Evolutionary conservation across 2,113 vertebrate genomes (phyloP).

Genomic region (Phycodurus eques): DNA sequence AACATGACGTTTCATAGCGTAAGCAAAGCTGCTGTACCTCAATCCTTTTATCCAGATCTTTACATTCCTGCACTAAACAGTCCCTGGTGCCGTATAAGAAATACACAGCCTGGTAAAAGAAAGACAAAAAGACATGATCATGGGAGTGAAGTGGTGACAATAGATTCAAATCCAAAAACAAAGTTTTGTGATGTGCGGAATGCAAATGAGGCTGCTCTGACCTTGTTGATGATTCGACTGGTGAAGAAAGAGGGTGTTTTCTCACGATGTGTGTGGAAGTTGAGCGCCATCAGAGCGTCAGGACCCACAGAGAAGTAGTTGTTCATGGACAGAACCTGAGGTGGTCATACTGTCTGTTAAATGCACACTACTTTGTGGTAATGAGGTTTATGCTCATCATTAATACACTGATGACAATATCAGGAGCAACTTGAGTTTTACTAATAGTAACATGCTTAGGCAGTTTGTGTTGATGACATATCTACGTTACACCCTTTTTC

Average conservation of each 20-base stretch:
- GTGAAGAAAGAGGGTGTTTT: constrained; percentile 96
- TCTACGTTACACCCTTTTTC: too few relatives aligned
- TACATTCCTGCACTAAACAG: constrained; percentile 97
- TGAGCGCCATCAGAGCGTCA: constrained; percentile 97
- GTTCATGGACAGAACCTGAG: constrained; percentile 89
- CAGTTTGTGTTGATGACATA: too few relatives aligned
- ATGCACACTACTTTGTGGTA: neutral
- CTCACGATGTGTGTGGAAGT: constrained; percentile 92
- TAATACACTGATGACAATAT: neutral
- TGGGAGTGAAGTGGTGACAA: neutral
- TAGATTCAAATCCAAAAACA: neutral
- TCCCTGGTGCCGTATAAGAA: constrained; percentile 99
- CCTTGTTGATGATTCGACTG: constrained; percentile 98
- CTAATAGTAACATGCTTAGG: too few relatives aligned
- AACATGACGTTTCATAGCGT: neutral
- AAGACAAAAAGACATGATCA: neutral
- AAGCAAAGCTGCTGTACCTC: constrained; percentile 78
- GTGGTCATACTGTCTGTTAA: neutral
- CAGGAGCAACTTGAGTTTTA: neutral
- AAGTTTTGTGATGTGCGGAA: neutral
- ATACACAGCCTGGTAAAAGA: constrained; percentile 83
- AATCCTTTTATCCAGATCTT: constrained; percentile 95
- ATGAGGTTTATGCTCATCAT: neutral
- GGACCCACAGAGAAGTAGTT: constrained; percentile 98
- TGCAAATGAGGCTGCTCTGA: constrained; percentile 44